Conservation (phyloP, 2,888 invertebrate species). For the Tanypteryx hageni region DNA sequence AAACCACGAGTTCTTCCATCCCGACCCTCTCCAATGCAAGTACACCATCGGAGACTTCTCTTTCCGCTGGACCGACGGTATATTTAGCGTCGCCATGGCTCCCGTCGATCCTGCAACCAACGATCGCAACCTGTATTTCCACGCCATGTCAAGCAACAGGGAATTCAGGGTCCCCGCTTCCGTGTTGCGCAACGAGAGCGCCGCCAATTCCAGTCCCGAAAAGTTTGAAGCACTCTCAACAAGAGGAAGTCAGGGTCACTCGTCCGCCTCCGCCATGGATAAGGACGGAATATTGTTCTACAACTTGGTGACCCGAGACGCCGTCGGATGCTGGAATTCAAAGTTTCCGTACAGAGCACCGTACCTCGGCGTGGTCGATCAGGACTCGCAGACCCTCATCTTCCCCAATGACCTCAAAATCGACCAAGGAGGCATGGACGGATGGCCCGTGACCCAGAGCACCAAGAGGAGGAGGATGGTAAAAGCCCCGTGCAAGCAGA, state of each 20-base stretch:
- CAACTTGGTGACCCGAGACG: constrained; percentile 85
- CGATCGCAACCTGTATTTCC: constrained; percentile 82
- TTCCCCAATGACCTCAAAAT: constrained; percentile 90
- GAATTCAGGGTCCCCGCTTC: constrained; percentile 81
- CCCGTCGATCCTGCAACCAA: constrained; percentile 76
- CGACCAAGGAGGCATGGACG: constrained; percentile 78
- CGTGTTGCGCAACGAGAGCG: constrained; percentile 80
- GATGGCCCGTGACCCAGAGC: background rate
- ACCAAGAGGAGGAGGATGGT: background rate
- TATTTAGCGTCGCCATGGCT: constrained; percentile 86
- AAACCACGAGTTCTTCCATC: constrained; percentile 81
- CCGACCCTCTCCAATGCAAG: constrained; percentile 85
- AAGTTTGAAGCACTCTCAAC: constrained; percentile 87
- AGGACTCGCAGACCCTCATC: constrained; percentile 80
- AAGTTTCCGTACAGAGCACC: constrained; percentile 78
- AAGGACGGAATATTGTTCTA: constrained; percentile 86
- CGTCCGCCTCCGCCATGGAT: constrained; percentile 86
- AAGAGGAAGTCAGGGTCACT: constrained; percentile 84
- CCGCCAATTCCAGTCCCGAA: constrained; percentile 76
- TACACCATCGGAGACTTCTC: constrained; percentile 85
- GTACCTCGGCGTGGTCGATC: constrained; percentile 80
- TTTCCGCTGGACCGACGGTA: constrained; percentile 89
- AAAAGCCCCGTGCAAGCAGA: constrained; percentile 76
- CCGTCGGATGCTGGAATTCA: constrained; percentile 89
- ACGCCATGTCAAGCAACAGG: constrained; percentile 88